Evolutionary conservation across 2,797 vertebrate genomes (phyloP).

Genomic region (Mormyrus proboscirostris): DNA sequence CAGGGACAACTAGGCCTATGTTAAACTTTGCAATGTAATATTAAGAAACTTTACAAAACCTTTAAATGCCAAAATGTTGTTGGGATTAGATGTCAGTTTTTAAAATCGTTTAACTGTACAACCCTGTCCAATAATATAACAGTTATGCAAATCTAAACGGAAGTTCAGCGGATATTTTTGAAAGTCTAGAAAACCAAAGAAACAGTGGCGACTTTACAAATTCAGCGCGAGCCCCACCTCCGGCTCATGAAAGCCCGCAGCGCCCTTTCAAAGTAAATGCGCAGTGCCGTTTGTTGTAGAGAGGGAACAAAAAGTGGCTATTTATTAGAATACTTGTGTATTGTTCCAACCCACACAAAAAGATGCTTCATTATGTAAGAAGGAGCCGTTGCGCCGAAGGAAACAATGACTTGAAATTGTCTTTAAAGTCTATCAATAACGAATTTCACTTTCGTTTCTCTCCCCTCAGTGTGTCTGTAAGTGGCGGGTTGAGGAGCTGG

Average conservation of each 20-base stretch:
- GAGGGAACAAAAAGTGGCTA: constrained; percentile 84
- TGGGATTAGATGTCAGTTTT: background rate
- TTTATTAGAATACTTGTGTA: constrained; percentile 98
- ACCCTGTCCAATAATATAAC: background rate
- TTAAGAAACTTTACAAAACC: background rate
- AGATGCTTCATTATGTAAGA: constrained; percentile 87
- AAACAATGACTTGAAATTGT: constrained; percentile 99
- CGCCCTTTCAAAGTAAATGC: constrained; percentile 85
- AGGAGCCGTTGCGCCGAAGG: constrained; percentile 73
- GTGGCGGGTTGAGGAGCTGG: constrained; percentile 70
- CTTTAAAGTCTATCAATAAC: constrained; percentile 84
- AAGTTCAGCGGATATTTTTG: background rate
- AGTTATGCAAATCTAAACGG: background rate
- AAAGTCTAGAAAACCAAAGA: background rate
- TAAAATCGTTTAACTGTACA: background rate
- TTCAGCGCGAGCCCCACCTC: constrained; percentile 59
- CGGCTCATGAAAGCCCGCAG: constrained; percentile 74
- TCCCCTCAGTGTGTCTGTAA: constrained; percentile 68
- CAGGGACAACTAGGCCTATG: background rate
- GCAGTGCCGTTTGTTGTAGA: constrained; percentile 86
- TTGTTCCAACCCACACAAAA: constrained; percentile 92
- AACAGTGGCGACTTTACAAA: background rate
- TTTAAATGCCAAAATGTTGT: background rate
- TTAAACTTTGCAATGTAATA: background rate
- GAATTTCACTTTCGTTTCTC: constrained; percentile 90